These are phyloP conservation scores for Drosophila mettleri DNA, from an alignment of 2,888 invertebrate species.

Conservation along the genomic window DNA sequence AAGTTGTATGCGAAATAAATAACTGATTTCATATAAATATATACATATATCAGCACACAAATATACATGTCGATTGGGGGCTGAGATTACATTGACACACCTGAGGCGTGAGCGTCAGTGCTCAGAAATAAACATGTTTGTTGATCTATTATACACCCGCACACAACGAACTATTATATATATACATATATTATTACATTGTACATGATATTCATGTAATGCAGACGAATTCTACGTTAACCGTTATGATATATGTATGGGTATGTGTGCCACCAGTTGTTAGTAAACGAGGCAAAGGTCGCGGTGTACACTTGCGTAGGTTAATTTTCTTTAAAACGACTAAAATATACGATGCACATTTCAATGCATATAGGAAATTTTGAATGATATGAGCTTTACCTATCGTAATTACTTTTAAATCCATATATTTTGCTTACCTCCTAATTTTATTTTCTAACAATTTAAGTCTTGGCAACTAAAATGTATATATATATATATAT, in stretches of 20 bases:
- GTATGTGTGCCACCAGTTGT: constrained; percentile 64
- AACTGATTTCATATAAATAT: constrained; percentile 18
- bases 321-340: constrained; percentile 20
- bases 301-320: constrained; percentile 45
- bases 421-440: constrained; percentile 49
- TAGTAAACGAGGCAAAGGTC: constrained; percentile 79
- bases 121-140: constrained; percentile 31
- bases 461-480: constrained; percentile 30
- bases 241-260: constrained; percentile 16
- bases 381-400: constrained; percentile 3
- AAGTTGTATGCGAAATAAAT: constrained; percentile 44
- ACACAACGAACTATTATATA: constrained; percentile 37
- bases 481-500: constrained; percentile 30
- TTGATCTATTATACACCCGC: constrained; percentile 45
- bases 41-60: constrained; percentile 1
- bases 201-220: constrained; percentile 43
- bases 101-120: constrained; percentile 41
- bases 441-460: constrained; percentile 46
- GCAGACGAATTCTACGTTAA: constrained; percentile 37
- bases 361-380: constrained; percentile 45
- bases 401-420: constrained; percentile 38
- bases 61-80: background rate
- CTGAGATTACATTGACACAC: constrained; percentile 29
- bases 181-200: too few species aligned
- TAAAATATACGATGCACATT: constrained; percentile 43